Evolutionary conservation across 2,888 invertebrate species (phyloP).

Genomic region (Leptogaster cylindrica): DNA sequence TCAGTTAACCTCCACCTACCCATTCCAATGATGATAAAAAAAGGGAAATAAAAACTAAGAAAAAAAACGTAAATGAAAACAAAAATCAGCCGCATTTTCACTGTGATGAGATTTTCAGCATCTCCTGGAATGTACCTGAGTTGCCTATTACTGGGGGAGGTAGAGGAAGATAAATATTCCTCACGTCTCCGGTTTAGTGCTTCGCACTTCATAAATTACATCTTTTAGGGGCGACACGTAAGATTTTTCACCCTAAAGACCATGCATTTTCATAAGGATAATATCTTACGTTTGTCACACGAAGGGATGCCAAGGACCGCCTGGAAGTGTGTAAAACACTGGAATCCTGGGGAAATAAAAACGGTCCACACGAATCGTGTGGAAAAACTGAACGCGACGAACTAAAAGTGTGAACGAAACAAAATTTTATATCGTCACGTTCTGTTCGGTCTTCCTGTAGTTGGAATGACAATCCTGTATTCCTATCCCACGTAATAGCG

Average conservation of each 20-base stretch:
- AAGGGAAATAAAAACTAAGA: no score
- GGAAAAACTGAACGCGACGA: not conserved
- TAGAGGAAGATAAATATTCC: slow-evolving; percentile 44
- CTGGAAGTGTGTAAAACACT: not conserved
- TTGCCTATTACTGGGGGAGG: not conserved
- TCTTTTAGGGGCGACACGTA: slow-evolving; percentile 43
- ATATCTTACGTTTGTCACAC: slow-evolving; percentile 37
- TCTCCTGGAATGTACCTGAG: not conserved
- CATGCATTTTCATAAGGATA: slow-evolving; percentile 45
- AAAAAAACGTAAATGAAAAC: slow-evolving; percentile 40
- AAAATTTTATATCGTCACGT: slow-evolving; percentile 34
- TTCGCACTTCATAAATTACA: slow-evolving; percentile 47
- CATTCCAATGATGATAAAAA: no score
- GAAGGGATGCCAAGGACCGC: slow-evolving; percentile 3
- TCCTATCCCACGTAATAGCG: not conserved
- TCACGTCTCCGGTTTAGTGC: slow-evolving; percentile 45
- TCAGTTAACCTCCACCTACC: no score
- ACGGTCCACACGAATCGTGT: slow-evolving; percentile 13
- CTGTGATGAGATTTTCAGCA: slow-evolving; percentile 43
- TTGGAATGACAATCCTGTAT: not conserved
- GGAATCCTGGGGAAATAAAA: slow-evolving; percentile 14
- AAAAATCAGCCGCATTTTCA: slow-evolving; percentile 40
- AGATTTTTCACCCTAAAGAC: slow-evolving; percentile 43
- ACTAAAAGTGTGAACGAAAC: not conserved
- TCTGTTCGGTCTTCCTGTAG: not conserved